Base-by-base conservation (phyloP, 2,888 invertebrate species). In the Venusia cambrica region DNA sequence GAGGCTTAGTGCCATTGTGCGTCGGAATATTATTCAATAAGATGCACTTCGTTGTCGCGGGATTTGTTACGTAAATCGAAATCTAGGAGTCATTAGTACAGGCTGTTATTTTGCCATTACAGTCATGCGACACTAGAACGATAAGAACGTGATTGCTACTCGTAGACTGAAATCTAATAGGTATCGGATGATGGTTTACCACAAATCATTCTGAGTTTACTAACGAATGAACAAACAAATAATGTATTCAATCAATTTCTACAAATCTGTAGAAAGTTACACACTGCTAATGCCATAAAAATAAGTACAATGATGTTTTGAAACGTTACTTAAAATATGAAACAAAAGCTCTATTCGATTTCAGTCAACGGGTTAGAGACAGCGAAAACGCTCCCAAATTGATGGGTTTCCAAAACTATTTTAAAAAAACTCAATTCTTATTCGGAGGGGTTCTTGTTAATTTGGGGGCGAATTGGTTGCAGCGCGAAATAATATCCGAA, bases 391-490 rank as follows among this genome's bases (percentile, higher is more conserved):
- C 12, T 38, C 30, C 22, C 38, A 37, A 43, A 45, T 47, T 43
- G 43, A 41, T 30, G 30, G 20, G 35, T 36, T 19, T 41, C 40
- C 31, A 38, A 39, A 50, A 52, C 62, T 75, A 76, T 75, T 76
- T 76, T 75, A 57, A 69, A 61, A 72, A 41, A 47, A 19, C 44
- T 49, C 54, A 51, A 67, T 73, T 74, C 54, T 70, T 73, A 65
- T 60, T 73, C 54, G 61, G 55, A 73, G 55, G 47, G 60, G 34
- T 62, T 27, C 37, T 26, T 45, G 48, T 48, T 45, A 54, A 29
- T 9, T 44, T 38, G 27, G 37, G 15, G 29, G 26, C 42, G 49
- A 31, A 14, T 31, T 35, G n/a, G n/a, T n/a, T n/a, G n/a, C n/a
- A n/a, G n/a, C n/a, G n/a, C n/a, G n/a, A n/a, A n/a, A n/a, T n/a